Evolutionary conservation across 2,888 invertebrate species (phyloP).

Genomic region (Heliconius aoede): DNA sequence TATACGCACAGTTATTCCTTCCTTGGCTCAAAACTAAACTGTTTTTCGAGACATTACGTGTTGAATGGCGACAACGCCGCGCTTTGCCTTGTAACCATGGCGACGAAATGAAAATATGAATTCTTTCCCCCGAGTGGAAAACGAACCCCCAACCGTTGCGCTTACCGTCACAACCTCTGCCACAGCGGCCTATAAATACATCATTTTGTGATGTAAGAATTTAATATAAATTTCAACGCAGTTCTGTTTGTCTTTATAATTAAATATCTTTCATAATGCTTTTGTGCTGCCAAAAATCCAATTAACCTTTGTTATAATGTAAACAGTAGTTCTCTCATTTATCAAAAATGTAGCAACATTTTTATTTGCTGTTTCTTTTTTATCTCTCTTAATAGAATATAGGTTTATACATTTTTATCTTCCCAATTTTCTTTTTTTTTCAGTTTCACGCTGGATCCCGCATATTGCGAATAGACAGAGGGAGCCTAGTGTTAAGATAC

Average conservation of each 20-base stretch:
- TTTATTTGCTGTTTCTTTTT: neutral
- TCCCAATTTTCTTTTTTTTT: neutral
- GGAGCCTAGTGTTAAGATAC: too few species aligned
- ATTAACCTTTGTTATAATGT: slow-evolving; percentile 24
- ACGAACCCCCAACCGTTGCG: too few species aligned
- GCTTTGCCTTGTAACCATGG: too few species aligned
- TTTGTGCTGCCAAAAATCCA: slow-evolving; percentile 27
- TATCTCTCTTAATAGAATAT: neutral
- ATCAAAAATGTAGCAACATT: neutral
- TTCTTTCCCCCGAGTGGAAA: too few species aligned
- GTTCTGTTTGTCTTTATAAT: slow-evolving; percentile 25
- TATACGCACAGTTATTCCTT: too few species aligned
- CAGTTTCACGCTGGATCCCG: too few species aligned
- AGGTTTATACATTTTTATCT: neutral
- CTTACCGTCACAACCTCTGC: neutral
- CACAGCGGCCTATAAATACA: neutral
- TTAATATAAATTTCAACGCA: slow-evolving; percentile 20
- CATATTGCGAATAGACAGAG: too few species aligned
- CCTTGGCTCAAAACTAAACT: too few species aligned
- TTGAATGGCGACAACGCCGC: too few species aligned
- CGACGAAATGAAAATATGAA: too few species aligned
- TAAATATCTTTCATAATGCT: slow-evolving; percentile 20
- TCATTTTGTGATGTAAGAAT: neutral
- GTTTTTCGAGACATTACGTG: too few species aligned
- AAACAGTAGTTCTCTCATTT: slow-evolving; percentile 8